Evolutionary conservation across 2,888 invertebrate genomes (phyloP), one percentile per base, ranked within the genome.

Genomic region (Oligia strigilis): DNA sequence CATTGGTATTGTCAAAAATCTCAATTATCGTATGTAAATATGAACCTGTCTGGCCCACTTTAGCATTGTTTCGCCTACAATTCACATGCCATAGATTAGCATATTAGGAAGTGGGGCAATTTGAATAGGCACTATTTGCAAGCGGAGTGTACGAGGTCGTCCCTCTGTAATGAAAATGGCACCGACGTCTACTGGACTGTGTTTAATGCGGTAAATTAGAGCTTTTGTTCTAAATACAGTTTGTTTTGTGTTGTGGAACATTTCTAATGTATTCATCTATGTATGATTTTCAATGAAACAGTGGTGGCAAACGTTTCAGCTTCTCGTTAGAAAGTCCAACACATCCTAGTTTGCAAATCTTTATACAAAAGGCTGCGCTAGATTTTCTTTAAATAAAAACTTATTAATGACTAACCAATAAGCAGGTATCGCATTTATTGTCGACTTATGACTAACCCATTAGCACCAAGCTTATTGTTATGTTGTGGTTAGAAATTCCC

Each of bases 51-150:
- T 93, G 94, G 85, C 92, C 93, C 92, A 95, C 93, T 93, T 94
- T 83, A 81, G 91, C 91, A 94, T 95, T 96, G 96, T 96, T 92
- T 95, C 93, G 93, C 92, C 92, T 92, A 94, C 94, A 93, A 93
- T 95, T 94, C 93, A 93, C 93, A 92, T 94, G 93, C 92, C 92
- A 93, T 91, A 91, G 91, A 95, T 96, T 96, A 94, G 94, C 95
- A 96, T 96, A 94, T 95, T 94, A 94, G 95, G 96, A 96, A 95
- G 95, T 96, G 91, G 96, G 94, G 87, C 95, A 93, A 88, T 93
- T 93, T 95, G 92, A 95, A 94, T 94, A 91, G 93, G 88, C 90
- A 91, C 87, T 88, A 87, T 89, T 87, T 86, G 87, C 88, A 86
- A 88, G 82, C 81, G 70, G 74, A 79, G 74, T 82, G 75, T 77